phyloP scores from a whole-genome alignment of 2,113 vertebrate species.

The Lasiurus cinereus region DNA sequence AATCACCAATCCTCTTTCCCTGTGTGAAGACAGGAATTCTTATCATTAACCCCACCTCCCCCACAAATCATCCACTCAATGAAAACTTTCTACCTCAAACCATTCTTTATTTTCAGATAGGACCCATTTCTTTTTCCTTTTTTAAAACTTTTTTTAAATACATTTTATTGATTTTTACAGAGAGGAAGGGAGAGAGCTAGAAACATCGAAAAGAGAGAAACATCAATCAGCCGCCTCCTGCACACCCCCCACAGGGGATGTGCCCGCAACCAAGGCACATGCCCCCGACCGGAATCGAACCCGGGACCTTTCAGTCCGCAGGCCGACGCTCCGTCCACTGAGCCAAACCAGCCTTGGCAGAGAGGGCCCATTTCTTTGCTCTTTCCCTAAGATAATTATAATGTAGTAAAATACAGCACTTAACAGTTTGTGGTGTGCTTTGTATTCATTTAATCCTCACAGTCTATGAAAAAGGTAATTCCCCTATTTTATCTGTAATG shows the following conservation, averaged over 20 bases:
- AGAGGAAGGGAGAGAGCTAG: too few species aligned
- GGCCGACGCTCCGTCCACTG: too few species aligned
- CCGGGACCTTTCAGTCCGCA: too few species aligned
- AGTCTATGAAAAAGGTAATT: not conserved
- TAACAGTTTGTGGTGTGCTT: not conserved
- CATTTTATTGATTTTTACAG: too few species aligned
- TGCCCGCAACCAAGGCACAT: too few species aligned
- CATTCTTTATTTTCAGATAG: conserved; percentile 26
- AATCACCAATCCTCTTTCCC: not conserved
- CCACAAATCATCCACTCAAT: not conserved
- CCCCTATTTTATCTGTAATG: not conserved
- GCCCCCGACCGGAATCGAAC: too few species aligned
- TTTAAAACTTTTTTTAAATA: too few species aligned
- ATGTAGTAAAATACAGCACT: not conserved
- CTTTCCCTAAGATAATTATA: not conserved
- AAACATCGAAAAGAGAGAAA: too few species aligned
- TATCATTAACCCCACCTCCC: not conserved
- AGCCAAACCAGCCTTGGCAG: too few species aligned
- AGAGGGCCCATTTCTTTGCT: not conserved
- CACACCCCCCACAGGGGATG: too few species aligned
- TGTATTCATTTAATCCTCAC: not conserved
- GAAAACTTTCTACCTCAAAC: not conserved
- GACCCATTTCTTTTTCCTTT: not conserved
- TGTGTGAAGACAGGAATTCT: not conserved
- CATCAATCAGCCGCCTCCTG: too few species aligned